Conservation (phyloP, 2,113 vertebrate species). For the Siphamia tubifer region DNA sequence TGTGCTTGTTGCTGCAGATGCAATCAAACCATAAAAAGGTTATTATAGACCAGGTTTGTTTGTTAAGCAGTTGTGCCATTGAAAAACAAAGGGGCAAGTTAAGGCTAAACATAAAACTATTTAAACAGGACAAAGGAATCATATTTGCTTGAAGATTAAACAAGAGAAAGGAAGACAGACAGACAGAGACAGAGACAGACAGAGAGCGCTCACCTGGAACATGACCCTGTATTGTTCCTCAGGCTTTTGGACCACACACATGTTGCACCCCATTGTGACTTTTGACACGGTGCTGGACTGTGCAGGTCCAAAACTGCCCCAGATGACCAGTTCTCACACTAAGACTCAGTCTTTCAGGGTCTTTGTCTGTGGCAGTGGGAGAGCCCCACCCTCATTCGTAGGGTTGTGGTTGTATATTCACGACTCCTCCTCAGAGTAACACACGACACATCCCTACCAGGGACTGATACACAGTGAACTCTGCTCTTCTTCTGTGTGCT, state of each 20-base stretch:
- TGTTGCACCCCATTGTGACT: conserved; percentile 89
- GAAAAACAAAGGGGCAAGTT: not conserved
- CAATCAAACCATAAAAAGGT: not conserved
- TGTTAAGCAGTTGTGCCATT: not conserved
- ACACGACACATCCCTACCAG: conserved; percentile 16
- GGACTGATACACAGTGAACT: not conserved
- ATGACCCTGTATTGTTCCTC: conserved; percentile 93
- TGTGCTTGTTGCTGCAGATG: not conserved
- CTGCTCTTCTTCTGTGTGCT: not conserved
- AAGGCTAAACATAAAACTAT: not conserved
- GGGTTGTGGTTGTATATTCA: conserved; percentile 16
- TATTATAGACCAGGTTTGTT: not conserved
- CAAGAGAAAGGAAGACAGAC: not conserved
- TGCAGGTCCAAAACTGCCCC: conserved; percentile 21
- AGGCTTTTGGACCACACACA: conserved; percentile 91
- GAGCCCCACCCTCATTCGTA: conserved; percentile 65
- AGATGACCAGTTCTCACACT: conserved; percentile 34
- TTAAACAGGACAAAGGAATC: not conserved
- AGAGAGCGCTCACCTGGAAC: conserved; percentile 86
- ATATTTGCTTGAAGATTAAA: not conserved
- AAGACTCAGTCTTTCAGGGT: conserved; percentile 32
- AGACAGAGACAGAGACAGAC: conserved; percentile 20
- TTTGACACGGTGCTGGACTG: not conserved
- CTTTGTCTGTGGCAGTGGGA: conserved; percentile 66
- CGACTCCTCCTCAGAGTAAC: conserved; percentile 27